Evolutionary conservation across 2,113 vertebrate genomes (phyloP).

Genomic region (Channa argus): DNA sequence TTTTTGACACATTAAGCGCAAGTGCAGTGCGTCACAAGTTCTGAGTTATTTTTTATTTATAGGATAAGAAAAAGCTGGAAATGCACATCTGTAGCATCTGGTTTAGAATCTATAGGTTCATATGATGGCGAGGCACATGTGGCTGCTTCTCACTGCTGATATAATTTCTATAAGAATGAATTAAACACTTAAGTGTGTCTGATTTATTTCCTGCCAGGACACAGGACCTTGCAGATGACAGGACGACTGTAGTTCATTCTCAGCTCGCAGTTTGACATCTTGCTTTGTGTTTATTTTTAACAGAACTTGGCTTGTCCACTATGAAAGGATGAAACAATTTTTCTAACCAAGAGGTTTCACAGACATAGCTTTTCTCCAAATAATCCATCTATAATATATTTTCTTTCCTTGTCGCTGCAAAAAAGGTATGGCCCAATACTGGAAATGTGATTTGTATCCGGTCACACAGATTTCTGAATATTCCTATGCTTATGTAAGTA

Average conservation of each 20-base stretch:
- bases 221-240: conserved; percentile 10
- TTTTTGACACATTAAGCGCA: neutral
- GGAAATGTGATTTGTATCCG: neutral
- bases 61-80: conserved; percentile 1
- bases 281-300: conserved; percentile 8
- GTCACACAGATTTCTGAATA: neutral
- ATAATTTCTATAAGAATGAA: conserved; percentile 62
- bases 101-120: conserved; percentile 29
- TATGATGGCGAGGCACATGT: conserved; percentile 30
- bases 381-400: neutral
- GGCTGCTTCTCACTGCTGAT: conserved; percentile 40
- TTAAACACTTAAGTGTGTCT: conserved; percentile 48
- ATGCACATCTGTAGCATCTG: neutral
- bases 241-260: conserved; percentile 5
- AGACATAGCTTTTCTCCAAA: neutral
- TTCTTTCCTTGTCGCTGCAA: conserved; percentile 14
- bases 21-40: conserved; percentile 23
- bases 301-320: conserved; percentile 2
- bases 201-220: conserved; percentile 59
- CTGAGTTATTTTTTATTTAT: conserved; percentile 27
- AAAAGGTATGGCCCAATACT: conserved; percentile 12
- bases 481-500: neutral
- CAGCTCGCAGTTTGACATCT: conserved; percentile 5
- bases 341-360: neutral
- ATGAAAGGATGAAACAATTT: neutral